Percentiles rank a stretch among this genome's conserved stretches.
phyloP scores from a whole-genome alignment of 2,888 invertebrate species.

The Conchocele bisecta region DNA sequence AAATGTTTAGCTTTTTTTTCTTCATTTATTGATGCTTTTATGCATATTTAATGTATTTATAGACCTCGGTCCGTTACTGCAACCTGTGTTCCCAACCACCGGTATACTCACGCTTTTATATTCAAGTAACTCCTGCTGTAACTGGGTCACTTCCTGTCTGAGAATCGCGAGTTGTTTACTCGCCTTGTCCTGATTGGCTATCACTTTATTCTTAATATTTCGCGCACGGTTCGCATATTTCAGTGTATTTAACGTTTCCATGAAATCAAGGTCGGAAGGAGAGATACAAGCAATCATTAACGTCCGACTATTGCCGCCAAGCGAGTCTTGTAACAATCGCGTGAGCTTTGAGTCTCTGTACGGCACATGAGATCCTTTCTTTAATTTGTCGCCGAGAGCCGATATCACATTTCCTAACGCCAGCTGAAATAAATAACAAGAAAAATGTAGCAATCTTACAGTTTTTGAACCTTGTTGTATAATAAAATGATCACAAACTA shows the following conservation, averaged over 20 bases:
- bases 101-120: constrained; percentile 91
- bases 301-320: constrained; percentile 97
- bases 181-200: constrained; percentile 83
- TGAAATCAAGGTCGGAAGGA: constrained; percentile 98
- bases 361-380: constrained; percentile 95
- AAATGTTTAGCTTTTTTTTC: too few relatives aligned
- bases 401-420: constrained; percentile 99
- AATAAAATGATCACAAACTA: too few relatives aligned
- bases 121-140: constrained; percentile 95
- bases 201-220: constrained; percentile 95
- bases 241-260: constrained; percentile 98
- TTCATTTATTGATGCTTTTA: too few relatives aligned
- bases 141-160: constrained; percentile 92
- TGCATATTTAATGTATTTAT: too few relatives aligned
- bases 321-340: constrained; percentile 96
- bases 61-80: too few relatives aligned
- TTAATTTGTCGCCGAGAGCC: constrained; percentile 95
- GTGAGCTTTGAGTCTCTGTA: constrained; percentile 99
- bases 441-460: too few relatives aligned
- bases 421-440: constrained; percentile 85
- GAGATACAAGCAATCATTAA: constrained; percentile 99
- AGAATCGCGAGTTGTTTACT: constrained; percentile 93
- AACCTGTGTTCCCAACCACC: too few relatives aligned
- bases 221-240: constrained; percentile 99
- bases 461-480: too few relatives aligned